Evolutionary conservation across 2,113 vertebrate genomes (phyloP), one percentile per base, ranked within the genome.

Genomic region (Clupea harengus): DNA sequence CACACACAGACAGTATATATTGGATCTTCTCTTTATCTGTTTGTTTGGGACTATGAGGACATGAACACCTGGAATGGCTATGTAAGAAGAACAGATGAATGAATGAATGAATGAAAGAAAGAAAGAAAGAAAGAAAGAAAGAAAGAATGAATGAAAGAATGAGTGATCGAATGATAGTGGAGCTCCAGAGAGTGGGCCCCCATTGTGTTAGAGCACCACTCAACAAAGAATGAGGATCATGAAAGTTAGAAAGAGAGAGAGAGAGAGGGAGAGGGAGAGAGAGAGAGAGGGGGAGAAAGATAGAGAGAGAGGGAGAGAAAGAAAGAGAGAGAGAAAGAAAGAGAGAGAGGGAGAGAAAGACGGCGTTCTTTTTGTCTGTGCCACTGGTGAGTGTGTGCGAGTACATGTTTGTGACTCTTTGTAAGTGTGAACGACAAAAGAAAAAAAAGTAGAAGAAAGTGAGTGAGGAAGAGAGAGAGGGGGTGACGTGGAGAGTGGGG

Each of bases 161-260:
- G 2, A 2, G 1, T 20, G 57, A n/a, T n/a, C 1, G 86, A 75
- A n/a, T 47, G 82, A 85, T 49, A 82, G 54, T 57, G 28, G 17
- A 80, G 81, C 8, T 45, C 57, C 87, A 85, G 83, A 60, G 84
- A 81, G 87, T 28, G 84, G 60, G 82, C 82, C 64, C 46, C 84
- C 32, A 52, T 52, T 64, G 45, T 39, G 39, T 72, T 72, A 85
- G 84, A 87, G 83, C 86, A 84, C 67, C 86, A 54, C 20, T 88
- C 84, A 84, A 45, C 82, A 81, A 7, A 52, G 84, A 60, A 60
- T 6, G 64, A 84, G 32, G 45, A 28, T 85, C 18, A 80, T 39
- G 28, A n/a, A n/a, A 39, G 45, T 45, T n/a, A n/a, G n/a, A n/a
- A n/a, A n/a, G n/a, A n/a, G n/a, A n/a, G n/a, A n/a, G n/a, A n/a